Evolutionary conservation across 53 echinoderm and acorn worm species (phyloP).

Genomic region (Patiria pectinifera): DNA sequence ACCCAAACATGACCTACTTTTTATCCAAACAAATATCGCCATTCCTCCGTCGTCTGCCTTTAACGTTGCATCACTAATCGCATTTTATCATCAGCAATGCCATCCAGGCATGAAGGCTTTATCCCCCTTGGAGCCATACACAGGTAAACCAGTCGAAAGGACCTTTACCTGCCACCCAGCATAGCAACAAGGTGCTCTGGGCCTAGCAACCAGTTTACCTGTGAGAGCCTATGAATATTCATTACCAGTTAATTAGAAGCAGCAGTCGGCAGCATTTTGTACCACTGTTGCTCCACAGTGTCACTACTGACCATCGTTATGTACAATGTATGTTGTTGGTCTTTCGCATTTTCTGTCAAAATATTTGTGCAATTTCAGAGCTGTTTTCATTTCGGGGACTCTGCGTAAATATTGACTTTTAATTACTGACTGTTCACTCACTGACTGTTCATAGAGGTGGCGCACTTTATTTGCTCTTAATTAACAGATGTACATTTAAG

Average conservation of each 20-base stretch:
- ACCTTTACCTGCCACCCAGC: not conserved
- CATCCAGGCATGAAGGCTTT: not conserved
- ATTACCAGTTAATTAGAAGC: not conserved
- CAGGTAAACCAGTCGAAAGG: not conserved
- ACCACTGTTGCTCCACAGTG: not conserved
- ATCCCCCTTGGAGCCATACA: not conserved
- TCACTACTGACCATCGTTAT: not conserved
- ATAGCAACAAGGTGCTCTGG: slow-evolving; percentile 16
- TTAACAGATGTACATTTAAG: not conserved
- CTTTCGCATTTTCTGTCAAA: not conserved
- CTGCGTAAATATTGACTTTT: not conserved
- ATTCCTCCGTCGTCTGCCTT: not conserved
- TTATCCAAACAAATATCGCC: not conserved
- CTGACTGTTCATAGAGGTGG: not conserved
- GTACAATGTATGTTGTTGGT: not conserved
- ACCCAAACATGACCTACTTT: not conserved
- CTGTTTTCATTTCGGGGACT: not conserved
- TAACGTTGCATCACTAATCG: not conserved
- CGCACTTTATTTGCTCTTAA: not conserved
- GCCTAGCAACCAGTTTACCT: slow-evolving; percentile 25
- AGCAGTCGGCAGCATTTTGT: not conserved
- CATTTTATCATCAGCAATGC: not conserved
- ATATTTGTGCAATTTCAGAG: no score
- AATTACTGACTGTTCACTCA: not conserved
- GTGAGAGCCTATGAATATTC: not conserved